Base-by-base conservation (phyloP, 1,140 invertebrate species). In the Dolichoris vasculosae region DNA sequence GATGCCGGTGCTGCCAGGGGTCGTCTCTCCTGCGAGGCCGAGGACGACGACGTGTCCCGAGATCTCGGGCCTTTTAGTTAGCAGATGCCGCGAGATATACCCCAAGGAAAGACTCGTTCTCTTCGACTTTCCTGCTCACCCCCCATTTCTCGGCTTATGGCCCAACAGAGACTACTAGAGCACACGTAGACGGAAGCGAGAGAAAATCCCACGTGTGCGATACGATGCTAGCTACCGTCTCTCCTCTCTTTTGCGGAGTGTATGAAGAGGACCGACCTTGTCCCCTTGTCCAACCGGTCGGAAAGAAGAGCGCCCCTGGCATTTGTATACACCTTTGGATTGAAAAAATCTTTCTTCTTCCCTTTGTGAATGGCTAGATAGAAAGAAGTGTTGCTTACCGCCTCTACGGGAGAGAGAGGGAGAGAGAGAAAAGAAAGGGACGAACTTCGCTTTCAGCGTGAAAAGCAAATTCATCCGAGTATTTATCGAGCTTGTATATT, bases 11-110 rank as follows among this genome's bases (percentile, higher is more conserved):
- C 38, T 59, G 69, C 38, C 67, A 83, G 35, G 51, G 82, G 73
- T 79, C 76, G 83, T 79, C 83, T 77, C 83, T 59, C 20, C 46
- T 32, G 59, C 46, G 76, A 71, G 30, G 43, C 43, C 43, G 43
- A 59, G 55, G 23, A 23, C 20, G 55, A 2, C 55, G 32, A 43
- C 64, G 75, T 26, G 51, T 64, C 81, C 63, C 55, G 77, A 90
- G 90, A 91, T 91, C 88, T 89, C 88, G 86, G 80, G 87, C 89
- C 90, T 92, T 93, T 92, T 92, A 91, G 90, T 89, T 89, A 90
- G 87, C 89, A 91, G 92, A 92, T 92, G 91, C 92, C 92, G 92
- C 92, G 85, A 90, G 91, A 92, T 90, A 91, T 76, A 81, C 38
- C 67, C 30, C 82, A 46, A 79, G 55, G 51, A 38, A 46, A 75